A percentile compares a stretch with the other conserved stretches of the same genome.
These are phyloP conservation scores for Tricholaema leucomelas DNA, from an alignment of 2,113 vertebrate genomes.

Conservation along the genomic window DNA sequence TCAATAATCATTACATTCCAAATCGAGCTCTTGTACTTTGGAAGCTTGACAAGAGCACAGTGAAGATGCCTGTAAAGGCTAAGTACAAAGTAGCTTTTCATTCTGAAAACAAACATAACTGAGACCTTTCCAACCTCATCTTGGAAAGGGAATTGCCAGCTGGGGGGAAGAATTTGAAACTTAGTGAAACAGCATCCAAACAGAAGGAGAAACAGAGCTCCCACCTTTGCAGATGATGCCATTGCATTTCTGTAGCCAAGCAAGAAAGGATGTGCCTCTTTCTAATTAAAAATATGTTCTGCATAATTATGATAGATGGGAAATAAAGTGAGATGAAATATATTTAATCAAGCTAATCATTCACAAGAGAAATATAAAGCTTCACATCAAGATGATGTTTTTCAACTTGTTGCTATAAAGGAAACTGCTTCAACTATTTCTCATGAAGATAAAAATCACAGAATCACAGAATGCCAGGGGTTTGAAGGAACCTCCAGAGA, in stretches of 20 bases:
- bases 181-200: background rate
- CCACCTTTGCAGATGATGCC: background rate
- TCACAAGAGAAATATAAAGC: slow-evolving; percentile 19
- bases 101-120: background rate
- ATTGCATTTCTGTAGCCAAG: background rate
- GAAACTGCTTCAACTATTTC: background rate
- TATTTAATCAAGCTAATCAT: slow-evolving; percentile 40
- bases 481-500: too few species aligned
- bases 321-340: slow-evolving; percentile 31
- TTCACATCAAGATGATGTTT: background rate
- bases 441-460: background rate
- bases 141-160: background rate
- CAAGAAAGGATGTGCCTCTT: background rate
- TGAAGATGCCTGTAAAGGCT: background rate
- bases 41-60: background rate
- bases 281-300: slow-evolving; percentile 34
- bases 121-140: slow-evolving; percentile 8
- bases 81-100: background rate
- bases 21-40: slow-evolving; percentile 4
- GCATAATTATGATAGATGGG: slow-evolving; percentile 31
- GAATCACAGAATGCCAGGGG: too few species aligned
- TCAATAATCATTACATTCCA: background rate
- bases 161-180: background rate
- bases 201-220: background rate
- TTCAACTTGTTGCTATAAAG: background rate